Evolutionary conservation across 2,888 invertebrate species (phyloP).

Genomic region (Cinara cedri): DNA sequence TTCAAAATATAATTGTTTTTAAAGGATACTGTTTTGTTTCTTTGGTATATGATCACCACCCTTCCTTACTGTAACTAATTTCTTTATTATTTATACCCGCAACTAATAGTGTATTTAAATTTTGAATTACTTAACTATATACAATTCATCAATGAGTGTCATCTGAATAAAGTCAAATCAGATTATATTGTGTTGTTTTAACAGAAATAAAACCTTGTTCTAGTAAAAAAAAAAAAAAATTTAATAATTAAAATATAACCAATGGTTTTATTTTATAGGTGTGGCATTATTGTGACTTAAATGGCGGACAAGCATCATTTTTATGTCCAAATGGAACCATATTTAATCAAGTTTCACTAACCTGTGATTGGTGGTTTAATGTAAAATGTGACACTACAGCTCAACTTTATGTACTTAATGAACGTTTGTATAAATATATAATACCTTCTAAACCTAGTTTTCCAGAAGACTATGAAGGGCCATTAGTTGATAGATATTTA

Average conservation of each 20-base stretch:
- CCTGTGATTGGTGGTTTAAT: conserved; percentile 94
- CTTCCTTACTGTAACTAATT: too few species aligned
- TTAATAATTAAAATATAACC: not conserved
- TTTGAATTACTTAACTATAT: too few species aligned
- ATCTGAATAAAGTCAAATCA: too few species aligned
- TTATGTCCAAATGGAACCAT: conserved; percentile 89
- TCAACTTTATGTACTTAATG: conserved; percentile 85
- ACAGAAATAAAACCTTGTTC: too few species aligned
- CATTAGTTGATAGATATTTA: conserved; percentile 83
- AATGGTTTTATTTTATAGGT: conserved; percentile 67
- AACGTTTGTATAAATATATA: conserved; percentile 86
- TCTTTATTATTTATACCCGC: too few species aligned
- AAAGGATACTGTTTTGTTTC: too few species aligned
- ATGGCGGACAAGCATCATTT: conserved; percentile 88
- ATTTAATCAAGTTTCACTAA: conserved; percentile 85
- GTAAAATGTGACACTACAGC: conserved; percentile 83
- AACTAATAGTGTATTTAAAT: too few species aligned
- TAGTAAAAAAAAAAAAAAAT: not conserved
- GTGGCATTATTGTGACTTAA: conserved; percentile 91
- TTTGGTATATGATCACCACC: too few species aligned
- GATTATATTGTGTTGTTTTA: too few species aligned
- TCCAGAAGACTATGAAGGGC: conserved; percentile 88
- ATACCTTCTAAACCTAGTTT: conserved; percentile 85
- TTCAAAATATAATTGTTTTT: too few species aligned
- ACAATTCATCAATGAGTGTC: too few species aligned